Conservation (phyloP, 2,113 vertebrate species). For the Hippocampus barbouri region DNA sequence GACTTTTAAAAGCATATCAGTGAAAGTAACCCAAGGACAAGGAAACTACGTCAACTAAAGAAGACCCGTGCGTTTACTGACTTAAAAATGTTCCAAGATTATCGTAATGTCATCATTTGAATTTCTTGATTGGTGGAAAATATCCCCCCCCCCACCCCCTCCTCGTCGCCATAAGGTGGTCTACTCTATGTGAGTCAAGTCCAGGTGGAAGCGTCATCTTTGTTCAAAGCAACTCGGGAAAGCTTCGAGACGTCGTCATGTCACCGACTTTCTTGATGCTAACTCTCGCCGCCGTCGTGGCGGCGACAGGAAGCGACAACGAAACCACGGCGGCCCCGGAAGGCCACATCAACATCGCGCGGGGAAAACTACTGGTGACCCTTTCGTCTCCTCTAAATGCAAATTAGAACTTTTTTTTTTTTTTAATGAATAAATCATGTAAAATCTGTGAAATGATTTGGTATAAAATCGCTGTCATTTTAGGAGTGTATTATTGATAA, state of each 20-base stretch:
- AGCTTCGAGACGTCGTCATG: neutral
- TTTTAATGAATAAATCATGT: no score
- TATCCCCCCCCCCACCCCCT: neutral
- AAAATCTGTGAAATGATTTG: no score
- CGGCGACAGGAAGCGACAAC: neutral
- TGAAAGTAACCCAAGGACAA: neutral
- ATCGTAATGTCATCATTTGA: neutral
- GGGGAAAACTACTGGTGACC: conserved; percentile 7
- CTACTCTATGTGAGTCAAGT: neutral
- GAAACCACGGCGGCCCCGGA: neutral
- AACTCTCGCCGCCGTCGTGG: neutral
- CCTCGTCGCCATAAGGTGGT: neutral
- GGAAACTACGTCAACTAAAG: neutral
- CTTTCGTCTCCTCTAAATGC: neutral
- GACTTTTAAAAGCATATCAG: neutral
- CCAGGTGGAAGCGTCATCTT: neutral
- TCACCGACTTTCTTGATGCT: neutral
- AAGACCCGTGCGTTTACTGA: neutral
- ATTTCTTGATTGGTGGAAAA: neutral
- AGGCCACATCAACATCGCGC: neutral
- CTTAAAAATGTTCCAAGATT: neutral
- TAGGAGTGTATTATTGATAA: neutral
- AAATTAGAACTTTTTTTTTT: neutral
- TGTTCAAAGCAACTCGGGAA: neutral
- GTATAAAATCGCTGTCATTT: no score